Evolutionary conservation across 2,113 vertebrate genomes (phyloP), one percentile per base, ranked within the genome.

Genomic region (Lophius piscatorius): DNA sequence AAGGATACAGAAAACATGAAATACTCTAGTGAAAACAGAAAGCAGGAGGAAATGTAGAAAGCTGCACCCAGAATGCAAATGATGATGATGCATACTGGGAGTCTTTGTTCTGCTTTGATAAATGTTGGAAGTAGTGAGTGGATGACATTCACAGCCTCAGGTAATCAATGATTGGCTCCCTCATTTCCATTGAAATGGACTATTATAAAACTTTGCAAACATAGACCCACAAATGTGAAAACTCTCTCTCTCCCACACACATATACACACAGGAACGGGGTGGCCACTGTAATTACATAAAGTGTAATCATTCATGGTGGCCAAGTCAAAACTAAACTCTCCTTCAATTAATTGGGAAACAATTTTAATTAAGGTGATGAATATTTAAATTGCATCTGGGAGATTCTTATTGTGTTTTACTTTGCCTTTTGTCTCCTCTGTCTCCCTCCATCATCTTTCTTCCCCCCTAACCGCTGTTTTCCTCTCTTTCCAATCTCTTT

Each of bases 261-360:
- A 40, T 39, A 41, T 9, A 16, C 34, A n/a, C 20, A 14, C 22
- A 21, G 35, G 2, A 21, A 9, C 54, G 21, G 22, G 64, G 50
- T 1, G 18, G 63, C 49, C 11, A 21, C 39, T 66, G 48, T 64
- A 84, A 69, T 81, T 76, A 70, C 34, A 74, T 5, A 6, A 60
- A 75, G 47, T 69, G 64, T 64, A 80, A 81, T 85, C 63, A 78
- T 74, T 85, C 52, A 66, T 7, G 26, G 26, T 28, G 26, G 26
- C 26, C 26, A 28, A 3, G 26, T 28, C 9, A 28, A 5, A 28
- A 9, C 26, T 28, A 28, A 28, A 28, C 26, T 9, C 26, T 28
- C 26, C 26, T 28, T 3, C 26, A 28, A 28, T 28, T 28, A 28
- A 28, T 28, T 1, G 5, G 26, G 1, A 28, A 28, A 28, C 26